Evolutionary conservation across 2,888 invertebrate species (phyloP), one percentile per base, ranked within the genome.

Genomic region (Macropis europaea): DNA sequence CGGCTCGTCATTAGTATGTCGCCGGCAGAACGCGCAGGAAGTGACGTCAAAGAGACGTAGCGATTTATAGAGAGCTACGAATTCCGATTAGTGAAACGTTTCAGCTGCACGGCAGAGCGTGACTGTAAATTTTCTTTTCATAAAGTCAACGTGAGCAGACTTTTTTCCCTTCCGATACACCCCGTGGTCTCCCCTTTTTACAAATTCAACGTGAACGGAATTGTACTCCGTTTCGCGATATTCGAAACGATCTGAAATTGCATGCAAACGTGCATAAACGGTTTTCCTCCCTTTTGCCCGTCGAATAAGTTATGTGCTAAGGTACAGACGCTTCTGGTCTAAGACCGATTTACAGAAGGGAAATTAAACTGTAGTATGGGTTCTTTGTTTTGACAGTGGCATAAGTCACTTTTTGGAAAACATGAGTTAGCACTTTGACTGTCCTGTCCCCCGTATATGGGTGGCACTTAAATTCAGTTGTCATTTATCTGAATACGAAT

Each of bases 1-100:
- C 67, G 48, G 17, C 69, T 67, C 59, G 74, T 84, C 84, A 83
- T 86, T 85, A 84, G 84, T 86, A 86, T 85, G 84, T 79, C 73
- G 63, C 36, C 53, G 72, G 52, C 71, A 71, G 71, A 62, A 64
- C 67, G 71, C 61, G 56, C 79, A 77, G 83, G 81, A 86, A 81
- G 79, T 85, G 84, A 86, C 86, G 82, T 84, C 84, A 83, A 61
- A 63, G 52, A 59, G 71, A 63, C 59, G 57, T 50, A 71, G 66
- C 79, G 73, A 79, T 74, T 77, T 75, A 79, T 73, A 77, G 71
- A 73, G 63, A 66, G 73, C 62, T 50, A 61, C 61, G 57, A 82
- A 78, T 81, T 71, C 75, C 75, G 77, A 82, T 82, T 74, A 79
- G 68, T 50, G 68, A 78, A 50, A 60, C 63, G 57, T 67, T 73